Base-by-base conservation (phyloP, 2,113 vertebrate genomes). In the Callipepla californica region DNA sequence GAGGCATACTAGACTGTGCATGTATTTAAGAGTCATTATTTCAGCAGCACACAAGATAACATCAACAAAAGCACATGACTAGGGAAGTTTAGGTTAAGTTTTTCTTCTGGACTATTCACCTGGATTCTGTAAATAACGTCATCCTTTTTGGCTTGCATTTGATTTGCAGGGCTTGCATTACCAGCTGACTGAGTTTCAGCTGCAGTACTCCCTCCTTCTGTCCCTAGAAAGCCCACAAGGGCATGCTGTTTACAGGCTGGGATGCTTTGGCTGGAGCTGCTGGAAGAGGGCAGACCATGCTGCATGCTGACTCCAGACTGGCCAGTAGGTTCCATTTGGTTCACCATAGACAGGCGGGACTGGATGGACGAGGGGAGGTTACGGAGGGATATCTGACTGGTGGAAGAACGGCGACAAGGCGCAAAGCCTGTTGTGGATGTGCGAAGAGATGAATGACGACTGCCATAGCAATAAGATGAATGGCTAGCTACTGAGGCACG, bases 121-220 rank as follows among this genome's bases (percentile, higher is more conserved):
- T 99, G 99, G 80, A 99, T 99, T 98, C 99, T 98, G 97, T 99
- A 99, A 96, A 98, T 98, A 97, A 99, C 98, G 67, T 99, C 99
- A 55, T 99, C 99, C 88, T 97, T 99, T 98, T 97, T 99, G 98
- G 97, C 97, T 82, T 93, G 98, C 94, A 96, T 97, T 96, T 98
- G 98, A 97, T 96, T 96, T 98, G 98, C 92, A 98, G 99, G 89
- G 97, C 97, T 98, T 90, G 97, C 97, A 96, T 94, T 98, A 96
- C 82, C 98, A 97, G 96, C 97, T 93, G 98, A 98, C 72, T 98
- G 98, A 34, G 97, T 93, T 84, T 98, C 97, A 85, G 96, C 84
- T 81, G 98, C 91, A 78, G 97, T 97, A 80, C 85, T 97, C 94
- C 95, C 96, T 83, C 98, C 98, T 72, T 99, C 99, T 44, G 98